Evolutionary conservation across 2,113 vertebrate species (phyloP).

Genomic region (Microcebus murinus): DNA sequence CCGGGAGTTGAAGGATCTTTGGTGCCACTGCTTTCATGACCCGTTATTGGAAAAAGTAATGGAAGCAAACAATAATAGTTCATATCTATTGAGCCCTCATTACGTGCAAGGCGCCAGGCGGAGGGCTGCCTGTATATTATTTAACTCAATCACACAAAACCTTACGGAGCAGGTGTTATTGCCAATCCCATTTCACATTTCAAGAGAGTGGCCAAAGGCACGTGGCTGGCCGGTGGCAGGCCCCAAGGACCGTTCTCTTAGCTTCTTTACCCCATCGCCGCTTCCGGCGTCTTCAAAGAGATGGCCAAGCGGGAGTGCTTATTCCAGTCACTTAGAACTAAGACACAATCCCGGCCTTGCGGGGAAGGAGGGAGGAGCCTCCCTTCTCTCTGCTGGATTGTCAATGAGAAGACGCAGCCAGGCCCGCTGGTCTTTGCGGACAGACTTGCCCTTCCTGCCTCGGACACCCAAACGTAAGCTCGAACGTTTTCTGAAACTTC

Average conservation of each 20-base stretch:
- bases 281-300: not conserved
- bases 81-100: not conserved
- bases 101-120: not conserved
- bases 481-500: conserved; percentile 63
- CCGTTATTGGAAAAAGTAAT: not conserved
- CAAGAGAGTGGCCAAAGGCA: not conserved
- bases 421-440: not conserved
- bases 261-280: not conserved
- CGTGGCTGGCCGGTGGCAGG: not conserved
- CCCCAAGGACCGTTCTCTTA: too few species aligned
- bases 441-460: not conserved
- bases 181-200: not conserved
- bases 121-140: not conserved
- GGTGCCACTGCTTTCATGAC: not conserved
- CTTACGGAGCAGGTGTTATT: not conserved
- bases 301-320: conserved; percentile 18
- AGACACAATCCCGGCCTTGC: not conserved
- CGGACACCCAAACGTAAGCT: not conserved
- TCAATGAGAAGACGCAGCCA: not conserved
- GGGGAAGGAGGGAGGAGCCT: conserved; percentile 42
- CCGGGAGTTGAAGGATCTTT: not conserved
- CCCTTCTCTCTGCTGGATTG: not conserved
- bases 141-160: not conserved
- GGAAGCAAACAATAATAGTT: not conserved
- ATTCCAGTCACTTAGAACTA: conserved; percentile 59